Evolutionary conservation across 2,113 vertebrate genomes (phyloP), one percentile per base, ranked within the genome.

Genomic region (Lynx canadensis): DNA sequence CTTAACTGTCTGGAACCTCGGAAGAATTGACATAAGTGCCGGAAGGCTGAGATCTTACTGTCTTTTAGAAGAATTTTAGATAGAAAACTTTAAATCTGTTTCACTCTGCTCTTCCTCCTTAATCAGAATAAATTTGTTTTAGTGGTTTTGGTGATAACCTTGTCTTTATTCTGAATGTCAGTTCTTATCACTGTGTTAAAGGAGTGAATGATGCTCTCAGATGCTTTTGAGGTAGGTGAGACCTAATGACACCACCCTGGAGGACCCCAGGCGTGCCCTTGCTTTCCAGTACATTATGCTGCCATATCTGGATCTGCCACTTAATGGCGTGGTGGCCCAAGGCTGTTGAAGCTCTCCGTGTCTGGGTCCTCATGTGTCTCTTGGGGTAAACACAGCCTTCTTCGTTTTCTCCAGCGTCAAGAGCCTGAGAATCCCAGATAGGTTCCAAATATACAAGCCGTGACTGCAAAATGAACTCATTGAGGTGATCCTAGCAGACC

Each of bases 301-400:
- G 9, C 68, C 18, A 16, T 52, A 2, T 5, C 18, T 18, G 57
- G n/a, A 36, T 27, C 27, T 33, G 57, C 38, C 41, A 12, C 45
- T 19, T 3, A 23, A 1, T 2, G 1, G 65, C 3, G 2, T 2
- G 1, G 41, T 0, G 33, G 48, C 36, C 25, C 18, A 12, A 3
- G n/a, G 19, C 50, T 11, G 0, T 52, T 14, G 31, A 10, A 12
- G 29, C 38, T 6, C 57, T 36, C 13, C 0, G 7, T 1, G 4
- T 25, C 69, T 38, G 18, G 8, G 33, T 33, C 33, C 9, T 50
- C 31, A 1, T 31, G 45, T 69, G 16, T 19, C 65, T 71, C 38
- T 1, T 13, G 68, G 57, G 45, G 11, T 10, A 10, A 68, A 48
- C 16, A 1, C 4, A 3, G 71, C 10, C 50, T 29, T 48, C 41